Percentiles rank a stretch among this genome's conserved stretches.
Evolutionary conservation across 2,797 vertebrate genomes (phyloP).

Genomic region (Myoxocephalus aenaeus): DNA sequence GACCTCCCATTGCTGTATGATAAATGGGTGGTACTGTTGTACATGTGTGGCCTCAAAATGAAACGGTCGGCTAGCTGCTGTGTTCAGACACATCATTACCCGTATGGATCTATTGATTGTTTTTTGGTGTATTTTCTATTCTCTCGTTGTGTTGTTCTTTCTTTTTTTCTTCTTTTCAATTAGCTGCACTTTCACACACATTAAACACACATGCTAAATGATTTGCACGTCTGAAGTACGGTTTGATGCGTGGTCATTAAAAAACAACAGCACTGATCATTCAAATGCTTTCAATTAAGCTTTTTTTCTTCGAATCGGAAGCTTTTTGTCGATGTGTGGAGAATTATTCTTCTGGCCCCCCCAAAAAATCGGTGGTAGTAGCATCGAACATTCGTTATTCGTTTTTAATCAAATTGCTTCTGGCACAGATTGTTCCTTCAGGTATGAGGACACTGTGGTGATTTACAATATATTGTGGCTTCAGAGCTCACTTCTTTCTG

Average conservation of each 20-base stretch:
- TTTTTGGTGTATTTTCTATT: conserved; percentile 32
- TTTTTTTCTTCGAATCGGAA: not conserved
- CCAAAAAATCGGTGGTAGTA: not conserved
- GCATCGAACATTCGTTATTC: too few relatives aligned
- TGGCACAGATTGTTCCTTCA: not conserved
- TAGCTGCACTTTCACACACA: conserved; percentile 24
- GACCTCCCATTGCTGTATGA: conserved; percentile 69
- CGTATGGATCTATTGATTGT: conserved; percentile 71
- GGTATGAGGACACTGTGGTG: not conserved
- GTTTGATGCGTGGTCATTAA: conserved; percentile 2
- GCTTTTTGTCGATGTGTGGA: not conserved
- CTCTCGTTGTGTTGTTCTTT: conserved; percentile 5
- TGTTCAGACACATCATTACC: conserved; percentile 74
- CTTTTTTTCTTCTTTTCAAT: conserved; percentile 37
- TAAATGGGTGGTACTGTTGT: conserved; percentile 64
- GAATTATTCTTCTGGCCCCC: too few relatives aligned
- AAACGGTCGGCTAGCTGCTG: conserved; percentile 50
- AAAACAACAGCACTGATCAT: not conserved
- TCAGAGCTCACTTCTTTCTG: not conserved
- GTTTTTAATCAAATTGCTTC: not conserved
- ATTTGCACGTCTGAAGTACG: not conserved
- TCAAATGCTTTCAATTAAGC: not conserved
- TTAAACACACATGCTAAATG: conserved; percentile 1
- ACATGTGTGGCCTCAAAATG: conserved; percentile 72
- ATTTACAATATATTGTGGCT: not conserved